Evolutionary conservation across 2,113 vertebrate species (phyloP).

Genomic region (Pygoscelis adeliae): DNA sequence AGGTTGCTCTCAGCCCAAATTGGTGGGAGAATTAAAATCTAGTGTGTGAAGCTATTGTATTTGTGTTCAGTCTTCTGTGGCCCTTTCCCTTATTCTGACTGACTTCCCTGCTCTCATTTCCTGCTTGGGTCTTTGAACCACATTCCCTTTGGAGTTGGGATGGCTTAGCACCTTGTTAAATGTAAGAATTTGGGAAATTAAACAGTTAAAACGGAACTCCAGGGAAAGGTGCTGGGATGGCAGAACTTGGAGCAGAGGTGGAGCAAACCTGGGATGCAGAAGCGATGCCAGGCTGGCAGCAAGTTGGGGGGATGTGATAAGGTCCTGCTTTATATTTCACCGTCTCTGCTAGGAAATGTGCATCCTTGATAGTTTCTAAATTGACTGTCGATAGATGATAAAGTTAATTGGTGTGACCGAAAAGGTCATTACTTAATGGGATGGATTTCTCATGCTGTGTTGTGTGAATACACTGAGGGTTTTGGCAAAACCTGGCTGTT

Average conservation of each 20-base stretch:
- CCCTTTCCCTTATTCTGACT: not conserved
- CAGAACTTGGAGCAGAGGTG: not conserved
- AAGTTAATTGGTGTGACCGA: constrained; percentile 19
- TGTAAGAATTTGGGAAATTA: not conserved
- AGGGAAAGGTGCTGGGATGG: not conserved
- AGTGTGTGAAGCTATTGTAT: not conserved
- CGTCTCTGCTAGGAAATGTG: not conserved
- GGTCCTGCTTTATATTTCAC: not conserved
- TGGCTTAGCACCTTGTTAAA: not conserved
- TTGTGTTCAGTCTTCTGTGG: not conserved
- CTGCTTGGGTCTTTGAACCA: not conserved
- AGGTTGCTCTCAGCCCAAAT: not conserved
- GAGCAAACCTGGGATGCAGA: not conserved
- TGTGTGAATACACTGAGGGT: not conserved
- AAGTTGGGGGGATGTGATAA: not conserved
- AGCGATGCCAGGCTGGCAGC: not conserved
- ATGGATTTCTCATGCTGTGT: not conserved
- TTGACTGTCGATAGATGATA: not conserved
- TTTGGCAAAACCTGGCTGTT: not conserved
- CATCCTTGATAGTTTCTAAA: not conserved
- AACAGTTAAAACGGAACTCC: not conserved
- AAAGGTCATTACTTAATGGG: not conserved
- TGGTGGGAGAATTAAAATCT: not conserved
- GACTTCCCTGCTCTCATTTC: not conserved
- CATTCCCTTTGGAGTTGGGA: not conserved